Evolutionary conservation across 2,797 vertebrate genomes (phyloP).

Genomic region (Crenichthys baileyi): DNA sequence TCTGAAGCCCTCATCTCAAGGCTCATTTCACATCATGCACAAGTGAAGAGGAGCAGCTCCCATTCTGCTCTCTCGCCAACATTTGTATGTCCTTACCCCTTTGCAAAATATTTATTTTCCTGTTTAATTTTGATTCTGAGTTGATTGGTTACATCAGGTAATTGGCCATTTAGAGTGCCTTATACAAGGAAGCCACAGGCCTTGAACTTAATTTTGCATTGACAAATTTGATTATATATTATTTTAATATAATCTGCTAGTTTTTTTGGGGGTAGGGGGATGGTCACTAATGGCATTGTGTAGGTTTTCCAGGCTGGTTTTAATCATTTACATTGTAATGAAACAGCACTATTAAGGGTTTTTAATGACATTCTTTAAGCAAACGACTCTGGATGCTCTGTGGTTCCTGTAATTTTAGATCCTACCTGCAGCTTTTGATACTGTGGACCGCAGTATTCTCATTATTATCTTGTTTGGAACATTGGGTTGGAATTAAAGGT

Average conservation of each 20-base stretch:
- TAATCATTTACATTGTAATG: too few relatives aligned
- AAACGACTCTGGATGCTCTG: too few relatives aligned
- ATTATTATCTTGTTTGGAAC: too few relatives aligned
- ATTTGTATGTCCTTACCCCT: constrained; percentile 31
- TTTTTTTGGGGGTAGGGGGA: too few relatives aligned
- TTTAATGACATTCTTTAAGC: too few relatives aligned
- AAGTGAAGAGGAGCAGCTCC: constrained; percentile 37
- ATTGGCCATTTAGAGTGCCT: background rate
- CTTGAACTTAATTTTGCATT: background rate
- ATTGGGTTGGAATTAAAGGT: too few relatives aligned
- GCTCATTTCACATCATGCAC: constrained; percentile 67
- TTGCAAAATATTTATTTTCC: background rate
- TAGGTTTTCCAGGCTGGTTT: too few relatives aligned
- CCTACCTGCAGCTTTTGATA: too few relatives aligned
- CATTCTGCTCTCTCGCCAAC: background rate
- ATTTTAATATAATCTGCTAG: background rate
- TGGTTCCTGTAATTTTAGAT: too few relatives aligned
- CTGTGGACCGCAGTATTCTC: too few relatives aligned
- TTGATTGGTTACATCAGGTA: background rate
- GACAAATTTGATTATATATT: background rate
- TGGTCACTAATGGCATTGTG: too few relatives aligned
- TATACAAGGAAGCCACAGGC: background rate
- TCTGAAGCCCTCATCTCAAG: constrained; percentile 56
- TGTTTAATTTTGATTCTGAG: constrained; percentile 9
- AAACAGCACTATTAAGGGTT: too few relatives aligned